These are phyloP conservation scores for Daubentonia madagascariensis DNA, from an alignment of 2,113 vertebrate species.

Conservation along the genomic window DNA sequence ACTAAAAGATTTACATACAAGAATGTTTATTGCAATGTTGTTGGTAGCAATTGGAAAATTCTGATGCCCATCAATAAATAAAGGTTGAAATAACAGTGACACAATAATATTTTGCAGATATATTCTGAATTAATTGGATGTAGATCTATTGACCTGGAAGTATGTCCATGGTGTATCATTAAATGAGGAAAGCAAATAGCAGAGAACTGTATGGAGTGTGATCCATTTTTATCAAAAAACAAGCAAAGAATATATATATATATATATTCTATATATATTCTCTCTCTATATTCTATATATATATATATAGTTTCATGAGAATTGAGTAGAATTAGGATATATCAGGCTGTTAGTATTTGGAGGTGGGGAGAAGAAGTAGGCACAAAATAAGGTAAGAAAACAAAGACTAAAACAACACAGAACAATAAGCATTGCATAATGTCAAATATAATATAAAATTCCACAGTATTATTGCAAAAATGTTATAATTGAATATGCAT, in stretches of 20 bases:
- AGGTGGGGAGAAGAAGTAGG: neutral
- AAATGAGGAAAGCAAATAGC: slow-evolving; percentile 4
- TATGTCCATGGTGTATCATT: neutral
- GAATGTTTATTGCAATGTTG: neutral
- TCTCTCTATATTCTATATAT: too few relatives aligned
- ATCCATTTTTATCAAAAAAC: neutral
- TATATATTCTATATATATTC: too few relatives aligned
- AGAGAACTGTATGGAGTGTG: neutral
- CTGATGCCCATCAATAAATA: neutral
- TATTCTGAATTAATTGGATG: neutral
- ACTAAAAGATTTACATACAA: neutral
- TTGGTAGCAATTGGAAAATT: neutral
- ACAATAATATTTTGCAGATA: neutral
- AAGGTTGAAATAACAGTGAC: neutral
- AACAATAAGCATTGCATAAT: neutral
- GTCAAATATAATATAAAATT: neutral
- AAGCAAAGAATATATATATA: neutral
- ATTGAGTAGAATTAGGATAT: neutral
- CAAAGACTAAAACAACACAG: neutral
- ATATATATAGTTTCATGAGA: neutral
- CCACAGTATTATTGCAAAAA: neutral
- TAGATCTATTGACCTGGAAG: neutral
- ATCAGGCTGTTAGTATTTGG: neutral
- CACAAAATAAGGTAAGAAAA: neutral
- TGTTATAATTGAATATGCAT: neutral